These are phyloP conservation scores for Athalia circularis DNA, from an alignment of 2,888 invertebrate genomes.

Conservation along the genomic window DNA sequence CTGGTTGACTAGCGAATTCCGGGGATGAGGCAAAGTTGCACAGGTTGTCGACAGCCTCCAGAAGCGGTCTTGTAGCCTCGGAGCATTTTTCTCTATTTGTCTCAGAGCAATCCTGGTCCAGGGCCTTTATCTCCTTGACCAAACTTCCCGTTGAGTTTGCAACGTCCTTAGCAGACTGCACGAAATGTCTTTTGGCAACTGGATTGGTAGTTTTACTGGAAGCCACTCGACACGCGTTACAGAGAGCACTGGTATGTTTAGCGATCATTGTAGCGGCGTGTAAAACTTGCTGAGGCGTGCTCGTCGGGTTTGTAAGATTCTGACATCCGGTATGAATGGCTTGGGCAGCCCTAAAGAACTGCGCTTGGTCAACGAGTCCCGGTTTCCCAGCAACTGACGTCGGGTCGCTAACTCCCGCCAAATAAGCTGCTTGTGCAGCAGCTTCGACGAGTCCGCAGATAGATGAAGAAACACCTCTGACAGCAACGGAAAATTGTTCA, in stretches of 20 bases:
- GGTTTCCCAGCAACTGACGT: constrained; percentile 91
- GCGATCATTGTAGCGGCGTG: constrained; percentile 96
- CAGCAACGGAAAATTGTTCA: constrained; percentile 89
- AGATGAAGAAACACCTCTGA: constrained; percentile 88
- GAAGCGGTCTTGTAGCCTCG: constrained; percentile 88
- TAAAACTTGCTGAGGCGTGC: constrained; percentile 87
- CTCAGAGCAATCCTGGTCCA: constrained; percentile 90
- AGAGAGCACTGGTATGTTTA: constrained; percentile 95
- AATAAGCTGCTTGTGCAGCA: constrained; percentile 95
- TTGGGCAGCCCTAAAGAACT: constrained; percentile 90
- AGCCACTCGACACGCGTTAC: constrained; percentile 95
- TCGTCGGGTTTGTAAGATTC: constrained; percentile 82
- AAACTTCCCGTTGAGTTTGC: constrained; percentile 96
- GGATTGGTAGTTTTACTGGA: constrained; percentile 93
- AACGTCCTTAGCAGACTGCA: constrained; percentile 97
- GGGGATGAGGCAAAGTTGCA: constrained; percentile 95
- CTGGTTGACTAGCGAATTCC: constrained; percentile 95
- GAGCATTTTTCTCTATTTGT: constrained; percentile 84
- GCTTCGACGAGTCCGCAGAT: constrained; percentile 95
- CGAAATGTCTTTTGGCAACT: constrained; percentile 96
- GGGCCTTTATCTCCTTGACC: constrained; percentile 94
- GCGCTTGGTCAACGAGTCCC: constrained; percentile 92
- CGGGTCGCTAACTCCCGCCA: constrained; percentile 95
- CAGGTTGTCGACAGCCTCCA: constrained; percentile 93
- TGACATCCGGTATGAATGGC: constrained; percentile 94